Conservation (phyloP, 2,888 invertebrate species). For the Acronicta alni region DNA sequence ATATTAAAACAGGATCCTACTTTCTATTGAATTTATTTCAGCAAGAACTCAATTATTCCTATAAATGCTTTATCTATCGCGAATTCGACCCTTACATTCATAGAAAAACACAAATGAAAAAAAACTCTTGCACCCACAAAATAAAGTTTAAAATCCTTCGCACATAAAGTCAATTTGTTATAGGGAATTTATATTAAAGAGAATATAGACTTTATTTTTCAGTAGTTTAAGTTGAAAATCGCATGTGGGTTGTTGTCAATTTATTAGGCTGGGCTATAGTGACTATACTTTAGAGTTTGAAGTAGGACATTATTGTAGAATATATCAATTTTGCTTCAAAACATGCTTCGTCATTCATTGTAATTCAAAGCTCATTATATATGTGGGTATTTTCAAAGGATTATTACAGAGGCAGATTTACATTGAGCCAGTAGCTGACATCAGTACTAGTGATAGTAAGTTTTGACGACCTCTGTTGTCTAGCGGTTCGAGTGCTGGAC, state of each 20-base stretch:
- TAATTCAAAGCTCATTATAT: not conserved
- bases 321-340: not conserved
- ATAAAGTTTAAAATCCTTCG: slow-evolving; percentile 17
- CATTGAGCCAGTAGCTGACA: too few species aligned
- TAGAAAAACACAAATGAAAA: slow-evolving; percentile 1
- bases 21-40: slow-evolving; percentile 52
- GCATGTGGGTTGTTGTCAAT: slow-evolving; percentile 28
- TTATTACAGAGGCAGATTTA: too few species aligned
- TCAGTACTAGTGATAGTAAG: too few species aligned
- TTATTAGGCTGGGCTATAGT: slow-evolving; percentile 30
- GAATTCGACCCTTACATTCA: slow-evolving; percentile 44
- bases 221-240: slow-evolving; percentile 15
- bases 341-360: slow-evolving; percentile 8
- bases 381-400: not conserved
- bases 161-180: slow-evolving; percentile 24
- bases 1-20: not conserved
- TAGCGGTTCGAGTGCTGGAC: too few species aligned
- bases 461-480: too few species aligned
- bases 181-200: slow-evolving; percentile 4
- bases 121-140: rapidly evolving
- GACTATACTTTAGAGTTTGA: slow-evolving; percentile 17
- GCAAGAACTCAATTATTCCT: slow-evolving; percentile 36
- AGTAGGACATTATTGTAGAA: slow-evolving; percentile 17
- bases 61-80: slow-evolving; percentile 38
- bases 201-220: slow-evolving; percentile 6